Evolutionary conservation across 2,113 vertebrate species (phyloP), one percentile per base, ranked within the genome.

Genomic region (Campylorhamphus procurvoides): DNA sequence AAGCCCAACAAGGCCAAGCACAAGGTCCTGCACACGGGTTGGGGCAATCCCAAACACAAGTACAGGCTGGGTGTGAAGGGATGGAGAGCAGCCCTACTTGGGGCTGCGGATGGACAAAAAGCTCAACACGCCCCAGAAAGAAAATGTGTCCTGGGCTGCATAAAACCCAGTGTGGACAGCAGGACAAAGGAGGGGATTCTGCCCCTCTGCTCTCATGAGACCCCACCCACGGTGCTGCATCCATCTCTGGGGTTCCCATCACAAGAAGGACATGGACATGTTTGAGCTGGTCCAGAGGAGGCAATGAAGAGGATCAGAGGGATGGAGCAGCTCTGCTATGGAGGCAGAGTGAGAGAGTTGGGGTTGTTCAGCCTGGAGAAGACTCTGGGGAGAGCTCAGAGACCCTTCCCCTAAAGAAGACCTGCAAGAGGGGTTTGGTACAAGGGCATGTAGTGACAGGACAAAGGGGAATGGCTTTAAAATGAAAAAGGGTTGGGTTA

Each of bases 361-460:
- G 29, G 18, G 18, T 11, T 28, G 15, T 20, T 71, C 19, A 72
- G 31, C 20, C 75, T 72, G 35, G 42, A 64, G 49, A 49, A 63
- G 24, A 49, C 49, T 71, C 49, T 63, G 35, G 40, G 29, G 35
- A 64, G 29, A 40, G 14, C 20, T 67, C 2, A 28, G 7, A 58
- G 7, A 3, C 15, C 12, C 37, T 66, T 44, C 19, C 29, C 29
- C 16, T 20, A 56, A 35, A 72, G 39, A 18, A 22, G 15, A 46
- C 28, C 56, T 40, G 39, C 23, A 8, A 55, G n/a, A 55, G 49
- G 35, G 17, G 40, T 29, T 64, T 40, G 40, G 56, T 56, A 23
- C 29, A n/a, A 23, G 35, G 35, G 3, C 6, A 7, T 0, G 0
- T 24, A 55, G n/a, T 35, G 66, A 63, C 40, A 49, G 66, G 19